Evolutionary conservation across 2,888 invertebrate species (phyloP).

Genomic region (Spodoptera picta): DNA sequence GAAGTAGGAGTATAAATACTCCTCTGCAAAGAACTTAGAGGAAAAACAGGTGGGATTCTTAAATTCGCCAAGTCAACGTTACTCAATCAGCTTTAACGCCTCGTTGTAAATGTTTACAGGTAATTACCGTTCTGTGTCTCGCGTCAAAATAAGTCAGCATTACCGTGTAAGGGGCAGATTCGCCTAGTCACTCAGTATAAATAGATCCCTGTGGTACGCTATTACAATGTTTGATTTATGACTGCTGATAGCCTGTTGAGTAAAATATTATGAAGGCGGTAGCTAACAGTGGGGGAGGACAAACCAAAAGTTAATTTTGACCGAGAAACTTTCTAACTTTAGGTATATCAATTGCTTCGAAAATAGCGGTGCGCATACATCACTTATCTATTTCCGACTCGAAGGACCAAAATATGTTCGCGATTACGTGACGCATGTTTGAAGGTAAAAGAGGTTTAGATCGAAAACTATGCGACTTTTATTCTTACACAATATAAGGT

Average conservation of each 20-base stretch:
- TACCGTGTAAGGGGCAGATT: conserved; percentile 59
- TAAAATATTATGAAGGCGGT: conserved; percentile 56
- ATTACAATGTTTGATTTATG: conserved; percentile 80
- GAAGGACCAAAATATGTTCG: conserved; percentile 9
- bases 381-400: conserved; percentile 15
- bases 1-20: no score
- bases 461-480: no score
- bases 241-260: conserved; percentile 71
- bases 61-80: conserved; percentile 27
- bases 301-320: conserved; percentile 34
- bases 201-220: conserved; percentile 75
- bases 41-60: no score
- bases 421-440: not conserved
- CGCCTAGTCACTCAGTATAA: conserved; percentile 76
- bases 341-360: conserved; percentile 6
- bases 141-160: conserved; percentile 58
- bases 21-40: no score
- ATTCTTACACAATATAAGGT: no score
- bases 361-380: conserved; percentile 15
- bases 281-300: conserved; percentile 38
- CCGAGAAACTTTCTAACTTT: conserved; percentile 16
- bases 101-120: conserved; percentile 32
- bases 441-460: not conserved
- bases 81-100: conserved; percentile 21
- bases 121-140: conserved; percentile 48